A percentile compares a stretch with the other conserved stretches of the same genome.
Conservation (phyloP, 2,113 vertebrate genomes). For the Daphoenositta chrysoptera region DNA sequence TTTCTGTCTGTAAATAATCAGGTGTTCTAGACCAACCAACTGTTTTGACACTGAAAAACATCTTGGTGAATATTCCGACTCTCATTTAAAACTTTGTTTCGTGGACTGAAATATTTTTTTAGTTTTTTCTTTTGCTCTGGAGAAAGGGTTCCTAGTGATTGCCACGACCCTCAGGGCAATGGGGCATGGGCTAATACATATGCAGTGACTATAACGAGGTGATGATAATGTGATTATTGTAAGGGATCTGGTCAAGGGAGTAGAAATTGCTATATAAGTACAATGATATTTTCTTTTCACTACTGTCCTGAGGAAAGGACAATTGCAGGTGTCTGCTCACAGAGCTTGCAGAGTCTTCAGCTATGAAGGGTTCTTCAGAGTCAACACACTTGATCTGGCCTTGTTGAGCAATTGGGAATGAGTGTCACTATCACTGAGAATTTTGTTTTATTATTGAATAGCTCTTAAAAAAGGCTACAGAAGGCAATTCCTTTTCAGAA, state of each 20-base stretch:
- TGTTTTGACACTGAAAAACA: neutral
- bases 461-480: neutral
- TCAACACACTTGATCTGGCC: neutral
- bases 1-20: neutral
- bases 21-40: neutral
- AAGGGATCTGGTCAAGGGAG: neutral
- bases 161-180: fast-evolving
- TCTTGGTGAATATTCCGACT: neutral
- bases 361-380: neutral
- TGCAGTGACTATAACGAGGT: neutral
- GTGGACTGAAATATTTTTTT: neutral
- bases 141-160: neutral
- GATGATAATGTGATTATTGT: neutral
- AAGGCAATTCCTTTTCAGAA: neutral
- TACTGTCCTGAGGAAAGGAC: neutral
- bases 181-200: neutral
- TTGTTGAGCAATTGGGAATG: neutral
- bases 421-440: neutral
- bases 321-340: neutral
- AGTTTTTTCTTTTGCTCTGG: neutral
- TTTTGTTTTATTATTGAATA: neutral
- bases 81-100: neutral
- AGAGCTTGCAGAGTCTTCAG: neutral
- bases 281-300: neutral
- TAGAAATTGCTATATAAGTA: neutral